Evolutionary conservation across 2,113 vertebrate genomes (phyloP).

Genomic region (Ptilorrhoa leucosticta): DNA sequence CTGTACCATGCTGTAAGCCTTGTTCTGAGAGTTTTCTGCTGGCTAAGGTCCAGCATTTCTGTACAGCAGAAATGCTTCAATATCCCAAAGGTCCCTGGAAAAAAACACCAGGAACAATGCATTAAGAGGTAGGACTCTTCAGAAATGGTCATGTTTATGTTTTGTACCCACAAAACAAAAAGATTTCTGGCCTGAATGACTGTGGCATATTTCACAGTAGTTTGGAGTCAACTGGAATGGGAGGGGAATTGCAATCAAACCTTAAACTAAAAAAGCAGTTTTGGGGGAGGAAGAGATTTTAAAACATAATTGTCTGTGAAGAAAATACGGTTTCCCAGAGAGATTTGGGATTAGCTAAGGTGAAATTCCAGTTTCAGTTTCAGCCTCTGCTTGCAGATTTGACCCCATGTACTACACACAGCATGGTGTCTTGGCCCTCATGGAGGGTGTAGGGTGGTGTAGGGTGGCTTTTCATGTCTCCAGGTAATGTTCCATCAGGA

Average conservation of each 20-base stretch:
- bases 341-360: neutral
- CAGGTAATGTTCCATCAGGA: neutral
- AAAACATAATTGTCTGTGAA: neutral
- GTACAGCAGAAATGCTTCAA: neutral
- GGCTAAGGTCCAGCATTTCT: neutral
- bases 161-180: neutral
- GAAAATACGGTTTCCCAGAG: neutral
- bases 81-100: neutral
- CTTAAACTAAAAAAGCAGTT: neutral
- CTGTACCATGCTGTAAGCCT: neutral
- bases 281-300: neutral
- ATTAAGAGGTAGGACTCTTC: neutral
- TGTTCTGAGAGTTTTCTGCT: neutral
- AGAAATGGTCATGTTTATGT: neutral
- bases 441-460: too few species aligned
- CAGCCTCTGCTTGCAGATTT: neutral
- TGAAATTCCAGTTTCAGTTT: neutral
- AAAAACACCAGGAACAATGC: neutral
- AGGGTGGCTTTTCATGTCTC: neutral
- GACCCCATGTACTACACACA: neutral
- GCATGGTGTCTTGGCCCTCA: neutral
- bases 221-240: neutral
- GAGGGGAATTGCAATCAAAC: neutral
- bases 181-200: neutral
- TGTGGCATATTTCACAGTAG: neutral